Evolutionary conservation across 1,140 invertebrate genomes (phyloP), one percentile per base, ranked within the genome.

Genomic region (Periplaneta americana): DNA sequence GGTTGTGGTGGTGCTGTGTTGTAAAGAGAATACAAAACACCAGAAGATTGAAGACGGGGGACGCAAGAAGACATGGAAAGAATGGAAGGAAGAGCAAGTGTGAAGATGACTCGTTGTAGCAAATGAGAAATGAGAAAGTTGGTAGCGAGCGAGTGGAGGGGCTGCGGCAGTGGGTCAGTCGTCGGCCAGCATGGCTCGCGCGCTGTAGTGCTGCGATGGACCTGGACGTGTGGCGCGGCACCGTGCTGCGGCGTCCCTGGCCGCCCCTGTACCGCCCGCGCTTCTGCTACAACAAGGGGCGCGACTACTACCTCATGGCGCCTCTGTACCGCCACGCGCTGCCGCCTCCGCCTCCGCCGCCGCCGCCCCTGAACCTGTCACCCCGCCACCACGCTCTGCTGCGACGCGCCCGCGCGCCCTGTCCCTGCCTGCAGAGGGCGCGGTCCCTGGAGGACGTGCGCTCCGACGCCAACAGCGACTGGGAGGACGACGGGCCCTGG

Each of bases 361-460:
- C 85, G 10, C 79, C 80, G 28, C 39, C 81, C 13, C 37, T 82
- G 13, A 15, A 37, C 9, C 81, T 79, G 3, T 81, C 79, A 18
- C 78, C 82, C 0, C 76, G 48, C 22, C 82, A 89, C 84, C 86
- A 86, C n/a, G n/a, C n/a, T n/a, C 80, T 18, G 84, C 88, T 87
- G 75, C 84, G 85, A 83, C 76, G 85, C 87, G 9, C 87, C 76
- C 34, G 34, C 35, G 28, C 31, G 33, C 76, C 28, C 33, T 78
- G 76, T 31, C 76, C 76, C 34, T 78, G 76, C 28, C 34, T 78
- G 28, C 76, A 78, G n/a, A n/a, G 35, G 11, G 22, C 89, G 4
- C 89, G 92, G 28, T 94, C 93, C 3, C 87, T 94, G 84, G 93
- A 95, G 83, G 93, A 94, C 83, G 92, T 94, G 0, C 88, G 93